Conservation (phyloP, 2,888 invertebrate species). For the Sericinus montela region DNA sequence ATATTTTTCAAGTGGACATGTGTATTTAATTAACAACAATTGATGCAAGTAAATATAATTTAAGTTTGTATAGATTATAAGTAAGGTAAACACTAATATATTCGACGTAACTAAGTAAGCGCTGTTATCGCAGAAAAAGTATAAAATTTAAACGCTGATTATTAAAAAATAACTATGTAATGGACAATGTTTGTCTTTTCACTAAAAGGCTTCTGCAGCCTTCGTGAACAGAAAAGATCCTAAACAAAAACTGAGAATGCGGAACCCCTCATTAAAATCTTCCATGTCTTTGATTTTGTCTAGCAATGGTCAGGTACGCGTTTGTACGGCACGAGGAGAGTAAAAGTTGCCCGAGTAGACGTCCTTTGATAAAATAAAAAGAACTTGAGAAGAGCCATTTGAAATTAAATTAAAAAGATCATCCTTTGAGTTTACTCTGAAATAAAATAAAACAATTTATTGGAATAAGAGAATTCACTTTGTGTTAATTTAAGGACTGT, state of each 20-base stretch:
- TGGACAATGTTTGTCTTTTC: constrained; percentile 21
- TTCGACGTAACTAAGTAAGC: no score
- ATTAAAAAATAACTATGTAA: constrained; percentile 4
- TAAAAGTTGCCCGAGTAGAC: constrained; percentile 30
- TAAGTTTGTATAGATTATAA: no score
- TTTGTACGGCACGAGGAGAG: constrained; percentile 44
- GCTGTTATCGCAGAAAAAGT: no score
- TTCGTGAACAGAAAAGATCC: constrained; percentile 37
- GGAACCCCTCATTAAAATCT: constrained; percentile 77
- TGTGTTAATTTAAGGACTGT: no score
- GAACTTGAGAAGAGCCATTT: constrained; percentile 38
- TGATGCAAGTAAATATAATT: no score
- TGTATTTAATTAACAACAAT: no score
- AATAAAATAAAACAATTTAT: constrained; percentile 8
- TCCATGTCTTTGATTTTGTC: constrained; percentile 73
- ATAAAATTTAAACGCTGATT: background rate
- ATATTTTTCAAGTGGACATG: no score
- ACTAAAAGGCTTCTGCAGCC: constrained; percentile 26
- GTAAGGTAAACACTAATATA: no score
- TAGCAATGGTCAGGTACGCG: constrained; percentile 58
- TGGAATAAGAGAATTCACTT: background rate
- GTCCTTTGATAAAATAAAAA: constrained; percentile 51
- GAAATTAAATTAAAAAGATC: constrained; percentile 28
- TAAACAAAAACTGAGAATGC: constrained; percentile 64
- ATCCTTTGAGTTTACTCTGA: constrained; percentile 7